These are phyloP conservation scores for Cotesia glomerata DNA, from an alignment of 1,140 invertebrate species.

Conservation along the genomic window DNA sequence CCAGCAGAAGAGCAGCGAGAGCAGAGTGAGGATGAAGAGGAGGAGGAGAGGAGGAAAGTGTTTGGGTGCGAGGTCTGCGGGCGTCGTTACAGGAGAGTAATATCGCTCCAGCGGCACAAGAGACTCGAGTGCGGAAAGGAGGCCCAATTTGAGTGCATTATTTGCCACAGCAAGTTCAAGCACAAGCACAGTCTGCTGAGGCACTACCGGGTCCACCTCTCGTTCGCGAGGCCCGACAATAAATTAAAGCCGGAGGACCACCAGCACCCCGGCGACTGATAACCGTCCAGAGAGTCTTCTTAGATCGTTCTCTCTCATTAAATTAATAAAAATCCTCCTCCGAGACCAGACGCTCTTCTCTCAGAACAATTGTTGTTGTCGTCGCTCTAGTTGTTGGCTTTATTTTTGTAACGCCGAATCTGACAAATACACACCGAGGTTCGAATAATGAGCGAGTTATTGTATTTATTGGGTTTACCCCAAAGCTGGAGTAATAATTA, in stretches of 20 bases:
- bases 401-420: background rate
- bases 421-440: no score
- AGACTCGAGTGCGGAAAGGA: conserved; percentile 58
- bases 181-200: conserved; percentile 57
- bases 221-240: background rate
- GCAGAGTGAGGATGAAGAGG: background rate
- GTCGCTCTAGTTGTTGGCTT: background rate
- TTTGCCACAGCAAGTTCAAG: conserved; percentile 55
- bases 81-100: conserved; percentile 49
- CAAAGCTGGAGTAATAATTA: no score
- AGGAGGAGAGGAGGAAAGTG: conserved; percentile 29
- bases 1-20: conserved; percentile 38
- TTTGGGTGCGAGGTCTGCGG: conserved; percentile 53
- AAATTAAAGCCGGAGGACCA: background rate
- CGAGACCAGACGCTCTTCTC: no score
- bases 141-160: conserved; percentile 54
- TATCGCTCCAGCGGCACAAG: conserved; percentile 57
- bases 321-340: no score
- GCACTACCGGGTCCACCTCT: conserved; percentile 49
- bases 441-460: no score
- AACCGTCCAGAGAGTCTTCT: no score
- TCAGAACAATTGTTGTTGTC: no score
- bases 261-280: no score
- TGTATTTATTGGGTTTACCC: no score
- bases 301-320: no score